Conservation (phyloP, 2,113 vertebrate genomes). For the Epinephelus fuscoguttatus region DNA sequence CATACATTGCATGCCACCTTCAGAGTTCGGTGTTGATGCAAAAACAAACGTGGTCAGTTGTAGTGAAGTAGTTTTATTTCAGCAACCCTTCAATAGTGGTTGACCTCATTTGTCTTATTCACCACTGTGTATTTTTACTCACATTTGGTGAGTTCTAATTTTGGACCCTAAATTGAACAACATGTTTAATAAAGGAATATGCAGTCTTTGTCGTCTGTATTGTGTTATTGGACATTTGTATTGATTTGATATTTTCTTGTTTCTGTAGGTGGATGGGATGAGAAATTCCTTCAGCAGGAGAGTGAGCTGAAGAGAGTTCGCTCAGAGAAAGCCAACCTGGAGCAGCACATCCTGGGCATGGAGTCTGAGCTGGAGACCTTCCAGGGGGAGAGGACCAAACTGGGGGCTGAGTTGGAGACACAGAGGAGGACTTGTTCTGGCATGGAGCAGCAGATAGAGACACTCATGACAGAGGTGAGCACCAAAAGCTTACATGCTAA, state of each 20-base stretch:
- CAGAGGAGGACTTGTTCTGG: constrained; percentile 75
- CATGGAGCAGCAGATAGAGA: constrained; percentile 85
- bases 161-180: not conserved
- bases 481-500: not conserved
- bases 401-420: constrained; percentile 83
- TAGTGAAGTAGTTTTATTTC: too few relatives aligned
- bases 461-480: constrained; percentile 78
- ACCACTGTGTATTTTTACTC: too few relatives aligned
- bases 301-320: constrained; percentile 81
- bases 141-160: too few relatives aligned
- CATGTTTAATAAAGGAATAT: not conserved
- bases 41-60: too few relatives aligned
- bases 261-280: constrained; percentile 77
- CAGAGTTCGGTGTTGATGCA: too few relatives aligned
- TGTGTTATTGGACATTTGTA: not conserved
- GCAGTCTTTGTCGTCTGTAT: not conserved
- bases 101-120: too few relatives aligned
- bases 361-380: constrained; percentile 83
- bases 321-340: constrained; percentile 84
- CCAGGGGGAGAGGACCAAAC: constrained; percentile 80
- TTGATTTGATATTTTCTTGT: not conserved
- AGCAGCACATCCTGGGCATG: constrained; percentile 80
- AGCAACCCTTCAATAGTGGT: too few relatives aligned
- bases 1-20: too few relatives aligned
- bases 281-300: constrained; percentile 85